Conservation (phyloP, 2,113 vertebrate genomes). For the Glaucidium brasilianum region DNA sequence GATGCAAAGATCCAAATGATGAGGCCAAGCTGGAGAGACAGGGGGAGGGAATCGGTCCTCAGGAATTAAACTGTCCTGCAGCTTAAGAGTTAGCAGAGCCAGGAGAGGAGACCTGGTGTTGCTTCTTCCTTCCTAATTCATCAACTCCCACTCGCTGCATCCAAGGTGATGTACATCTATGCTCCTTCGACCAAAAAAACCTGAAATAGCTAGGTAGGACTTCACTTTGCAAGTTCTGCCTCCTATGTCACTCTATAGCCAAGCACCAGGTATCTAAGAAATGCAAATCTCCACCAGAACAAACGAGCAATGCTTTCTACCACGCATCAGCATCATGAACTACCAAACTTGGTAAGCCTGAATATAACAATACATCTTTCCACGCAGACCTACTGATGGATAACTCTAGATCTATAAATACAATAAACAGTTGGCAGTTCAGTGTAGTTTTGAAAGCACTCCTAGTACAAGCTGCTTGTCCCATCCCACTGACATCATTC, state of each 20-base stretch:
- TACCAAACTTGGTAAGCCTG: too few species aligned
- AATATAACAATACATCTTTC: accelerated
- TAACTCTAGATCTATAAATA: not conserved
- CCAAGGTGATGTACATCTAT: accelerated
- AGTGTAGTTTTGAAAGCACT: not conserved
- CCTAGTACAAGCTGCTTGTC: not conserved
- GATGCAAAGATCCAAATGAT: not conserved
- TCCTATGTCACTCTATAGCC: not conserved
- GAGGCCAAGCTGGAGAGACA: not conserved
- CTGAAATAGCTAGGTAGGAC: not conserved
- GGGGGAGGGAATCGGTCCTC: not conserved
- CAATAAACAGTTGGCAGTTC: not conserved
- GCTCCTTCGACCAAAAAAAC: not conserved
- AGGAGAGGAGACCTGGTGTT: not conserved
- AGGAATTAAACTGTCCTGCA: not conserved
- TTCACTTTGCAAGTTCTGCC: not conserved
- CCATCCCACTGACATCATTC: not conserved
- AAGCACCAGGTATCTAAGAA: not conserved
- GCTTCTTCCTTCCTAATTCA: not conserved
- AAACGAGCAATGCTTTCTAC: not conserved
- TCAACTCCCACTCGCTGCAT: not conserved
- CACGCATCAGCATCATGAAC: not conserved
- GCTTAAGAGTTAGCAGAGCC: not conserved
- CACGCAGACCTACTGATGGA: too few species aligned
- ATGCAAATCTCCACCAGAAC: not conserved